Evolutionary conservation across 2,797 vertebrate species (phyloP), one percentile per base, ranked within the genome.

Genomic region (Gorsachius magnificus): DNA sequence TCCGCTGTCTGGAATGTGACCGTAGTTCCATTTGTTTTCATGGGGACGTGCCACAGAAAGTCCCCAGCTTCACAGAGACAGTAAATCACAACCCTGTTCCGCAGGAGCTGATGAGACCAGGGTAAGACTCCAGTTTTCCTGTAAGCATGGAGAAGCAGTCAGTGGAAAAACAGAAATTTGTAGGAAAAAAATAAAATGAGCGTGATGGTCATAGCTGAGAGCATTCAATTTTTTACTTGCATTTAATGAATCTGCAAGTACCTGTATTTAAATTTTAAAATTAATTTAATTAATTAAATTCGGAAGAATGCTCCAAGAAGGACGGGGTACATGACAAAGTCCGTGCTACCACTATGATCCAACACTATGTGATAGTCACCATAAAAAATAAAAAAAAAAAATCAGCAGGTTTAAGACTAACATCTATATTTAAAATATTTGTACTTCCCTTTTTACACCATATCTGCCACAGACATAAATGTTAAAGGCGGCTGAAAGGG

Each of bases 381-480:
- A 46, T 6, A 43, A 75, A 38, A 38, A 81, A 46, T 6, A 43
- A 75, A 38, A 38, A 81, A 76, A n/a, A 41, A 41, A 12, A 12
- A 29, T 11, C 38, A 65, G 65, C 46, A 45, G 63, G 35, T 72
- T 83, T 26, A 82, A 75, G 43, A 51, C 17, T 58, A 57, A 74
- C 45, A 54, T 51, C 66, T 68, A 16, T 8, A 77, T 56, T 48
- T 75, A 28, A 87, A 76, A 77, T 29, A 51, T 13, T 35, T 22
- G 31, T 48, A 87, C 64, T 92, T 93, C 78, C 69, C 78, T 87
- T 93, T 93, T 85, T 43, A 11, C 5, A 19, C 35, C 22, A 8
- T 35, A 58, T 13, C 58, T 75, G 35, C 38, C 57, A 70, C 79
- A 56, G 13, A 60, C 1, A 1, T 8, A 60, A 65, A 64, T 29